Evolutionary conservation across 2,888 invertebrate genomes (phyloP).

Genomic region (Myopa testacea): DNA sequence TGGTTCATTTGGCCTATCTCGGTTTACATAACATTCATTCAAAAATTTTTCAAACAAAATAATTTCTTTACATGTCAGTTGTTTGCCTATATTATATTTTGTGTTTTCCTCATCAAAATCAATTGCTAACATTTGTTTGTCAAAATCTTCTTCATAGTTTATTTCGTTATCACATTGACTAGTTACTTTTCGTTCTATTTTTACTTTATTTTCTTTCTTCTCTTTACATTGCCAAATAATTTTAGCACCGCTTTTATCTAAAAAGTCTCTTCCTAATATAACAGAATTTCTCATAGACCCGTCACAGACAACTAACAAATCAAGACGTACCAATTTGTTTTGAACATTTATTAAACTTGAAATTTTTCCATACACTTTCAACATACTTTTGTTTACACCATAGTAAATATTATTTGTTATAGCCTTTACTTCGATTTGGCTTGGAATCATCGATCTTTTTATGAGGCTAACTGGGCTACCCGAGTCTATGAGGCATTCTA

Average conservation of each 20-base stretch:
- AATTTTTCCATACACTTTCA: no score
- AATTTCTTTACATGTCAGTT: conserved; percentile 3
- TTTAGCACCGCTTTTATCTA: no score
- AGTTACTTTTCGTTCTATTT: no score
- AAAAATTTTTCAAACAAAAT: conserved; percentile 30
- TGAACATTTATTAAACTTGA: no score
- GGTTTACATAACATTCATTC: conserved; percentile 22
- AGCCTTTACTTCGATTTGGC: conserved; percentile 20
- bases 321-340: no score
- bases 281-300: no score
- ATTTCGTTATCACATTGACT: no score
- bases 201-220: no score
- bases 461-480: conserved; percentile 35
- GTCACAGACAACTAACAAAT: no score
- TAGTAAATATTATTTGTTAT: conserved; percentile 13
- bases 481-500: conserved; percentile 39
- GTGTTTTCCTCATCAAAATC: background rate
- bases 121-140: background rate
- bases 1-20: conserved; percentile 35
- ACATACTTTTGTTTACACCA: conserved; percentile 8
- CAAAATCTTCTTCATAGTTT: no score
- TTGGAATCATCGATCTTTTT: background rate
- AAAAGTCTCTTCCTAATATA: no score
- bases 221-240: no score
- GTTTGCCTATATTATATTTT: background rate